Base-by-base conservation (phyloP, 2,797 vertebrate genomes). In the Schizothorax lantsangensis region DNA sequence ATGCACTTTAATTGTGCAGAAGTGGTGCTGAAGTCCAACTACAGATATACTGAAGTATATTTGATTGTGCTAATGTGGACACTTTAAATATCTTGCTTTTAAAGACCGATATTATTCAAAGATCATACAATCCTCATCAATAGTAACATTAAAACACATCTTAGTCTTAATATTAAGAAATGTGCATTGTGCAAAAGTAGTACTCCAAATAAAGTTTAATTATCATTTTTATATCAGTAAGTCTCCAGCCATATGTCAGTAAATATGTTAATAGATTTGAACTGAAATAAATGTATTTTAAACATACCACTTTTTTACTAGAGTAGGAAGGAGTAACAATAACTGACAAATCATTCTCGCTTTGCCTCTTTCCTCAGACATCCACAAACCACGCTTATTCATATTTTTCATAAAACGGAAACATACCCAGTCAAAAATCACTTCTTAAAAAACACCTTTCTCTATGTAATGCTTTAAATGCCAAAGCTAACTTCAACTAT, bases 351-450 rank as follows among this genome's bases (percentile, higher is more conserved):
- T 54, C 66, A 54, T 38, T 62, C 57, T 11, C 36, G 8, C 59
- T 73, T 40, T 43, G n/a, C 59, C 45, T 71, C 10, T 49, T 79
- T 72, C 40, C 38, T 74, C 36, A 78, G n/a, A 81, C 36, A 77
- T 49, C 66, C 72, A 71, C 26, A 57, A 38, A 30, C 11, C 89
- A 30, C 0, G n/a, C 54, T 62, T 26, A 43, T 14, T 79, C 7
- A 62, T 26, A 19, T 43, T 19, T 26, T 57, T 40, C 7, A 59
- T 26, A n/a, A 79, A 59, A 62, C 1, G 0, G n/a, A 45, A 80
- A 45, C 40, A 68, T 23, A 40, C 9, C 8, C 57, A 12, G n/a
- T 45, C 15, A 64, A 64, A 11, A 64, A 33, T 47, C 10, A 47
- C 40, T 83, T 72, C 49, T 43, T 15, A 8, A 73, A 73, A 17